A percentile compares a stretch with the other conserved stretches of the same genome.
phyloP scores from a whole-genome alignment of 2,888 invertebrate genomes.

The Campoletis raptor region DNA sequence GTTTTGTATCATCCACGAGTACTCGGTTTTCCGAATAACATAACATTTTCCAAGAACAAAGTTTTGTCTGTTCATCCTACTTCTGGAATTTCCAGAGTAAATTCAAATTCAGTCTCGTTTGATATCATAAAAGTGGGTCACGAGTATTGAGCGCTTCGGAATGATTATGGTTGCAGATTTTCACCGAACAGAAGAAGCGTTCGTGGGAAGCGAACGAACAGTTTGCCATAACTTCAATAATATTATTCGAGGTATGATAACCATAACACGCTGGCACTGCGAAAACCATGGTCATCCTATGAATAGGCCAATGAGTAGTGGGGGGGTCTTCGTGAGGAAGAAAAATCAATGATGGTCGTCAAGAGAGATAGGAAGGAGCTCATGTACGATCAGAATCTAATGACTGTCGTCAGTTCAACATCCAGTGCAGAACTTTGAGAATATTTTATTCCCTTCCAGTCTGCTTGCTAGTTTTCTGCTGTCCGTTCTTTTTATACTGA shows the following conservation, averaged over 20 bases:
- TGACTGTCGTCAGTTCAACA: slow-evolving; percentile 71
- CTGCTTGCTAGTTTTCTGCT: slow-evolving; percentile 30
- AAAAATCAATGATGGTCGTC: slow-evolving; percentile 72
- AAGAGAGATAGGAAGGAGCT: slow-evolving; percentile 63
- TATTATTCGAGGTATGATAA: slow-evolving; percentile 44
- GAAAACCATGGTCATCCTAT: slow-evolving; percentile 56
- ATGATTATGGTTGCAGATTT: slow-evolving; percentile 36
- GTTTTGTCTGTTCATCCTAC: neutral
- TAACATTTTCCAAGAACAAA: neutral
- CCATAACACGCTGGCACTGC: slow-evolving; percentile 62
- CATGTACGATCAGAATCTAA: slow-evolving; percentile 69
- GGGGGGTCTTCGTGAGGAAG: slow-evolving; percentile 59
- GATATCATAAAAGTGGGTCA: slow-evolving; percentile 14
- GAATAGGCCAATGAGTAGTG: slow-evolving; percentile 49
- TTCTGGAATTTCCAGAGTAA: neutral
- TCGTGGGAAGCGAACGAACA: slow-evolving; percentile 26
- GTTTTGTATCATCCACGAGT: neutral
- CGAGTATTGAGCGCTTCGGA: slow-evolving; percentile 12
- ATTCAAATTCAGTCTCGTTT: slow-evolving; percentile 1
- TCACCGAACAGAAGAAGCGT: slow-evolving; percentile 21
- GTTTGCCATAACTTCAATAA: slow-evolving; percentile 30
- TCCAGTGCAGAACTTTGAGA: slow-evolving; percentile 40
- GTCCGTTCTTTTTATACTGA: slow-evolving; percentile 17
- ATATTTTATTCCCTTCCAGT: slow-evolving; percentile 45
- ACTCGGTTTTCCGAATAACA: neutral